Conservation (phyloP, 2,888 invertebrate species). For the Drosophila conformis region DNA sequence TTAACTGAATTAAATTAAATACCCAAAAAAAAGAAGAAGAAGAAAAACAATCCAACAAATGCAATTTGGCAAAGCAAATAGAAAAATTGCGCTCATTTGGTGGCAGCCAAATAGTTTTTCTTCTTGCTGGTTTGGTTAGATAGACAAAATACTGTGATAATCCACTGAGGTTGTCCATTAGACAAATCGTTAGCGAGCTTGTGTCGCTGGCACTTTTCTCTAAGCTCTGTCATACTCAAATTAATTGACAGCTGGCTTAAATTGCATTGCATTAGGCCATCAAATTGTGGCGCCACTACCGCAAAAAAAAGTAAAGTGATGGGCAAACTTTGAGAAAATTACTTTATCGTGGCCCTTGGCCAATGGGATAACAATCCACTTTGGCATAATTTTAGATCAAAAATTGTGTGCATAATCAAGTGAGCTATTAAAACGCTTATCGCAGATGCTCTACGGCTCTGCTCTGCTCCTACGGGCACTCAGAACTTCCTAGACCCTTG, state of each 20-base stretch:
- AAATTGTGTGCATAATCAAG: constrained; percentile 55
- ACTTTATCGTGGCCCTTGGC: constrained; percentile 55
- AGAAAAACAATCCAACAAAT: constrained; percentile 17
- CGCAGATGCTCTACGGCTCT: constrained; percentile 26
- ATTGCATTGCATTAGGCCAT: constrained; percentile 46
- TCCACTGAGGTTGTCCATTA: constrained; percentile 24
- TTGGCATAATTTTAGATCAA: constrained; percentile 68
- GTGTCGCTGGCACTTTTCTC: constrained; percentile 24
- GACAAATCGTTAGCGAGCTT: constrained; percentile 20
- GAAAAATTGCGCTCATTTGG: constrained; percentile 32
- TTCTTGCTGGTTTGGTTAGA: constrained; percentile 35
- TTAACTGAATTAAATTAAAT: constrained; percentile 31
- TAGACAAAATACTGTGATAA: constrained; percentile 34
- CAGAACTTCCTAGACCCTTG: constrained; percentile 47
- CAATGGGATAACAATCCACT: constrained; percentile 65
- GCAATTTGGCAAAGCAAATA: constrained; percentile 40
- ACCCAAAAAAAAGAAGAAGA: not conserved
- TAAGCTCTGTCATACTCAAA: constrained; percentile 25
- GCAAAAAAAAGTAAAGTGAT: not conserved
- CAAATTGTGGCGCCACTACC: constrained; percentile 12
- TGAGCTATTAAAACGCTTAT: constrained; percentile 74
- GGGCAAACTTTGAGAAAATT: constrained; percentile 46
- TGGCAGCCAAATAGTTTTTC: constrained; percentile 17
- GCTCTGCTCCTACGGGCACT: constrained; percentile 26
- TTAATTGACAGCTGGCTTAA: constrained; percentile 70